Evolutionary conservation across 2,113 vertebrate species (phyloP).

Genomic region (Synchiropus splendidus): DNA sequence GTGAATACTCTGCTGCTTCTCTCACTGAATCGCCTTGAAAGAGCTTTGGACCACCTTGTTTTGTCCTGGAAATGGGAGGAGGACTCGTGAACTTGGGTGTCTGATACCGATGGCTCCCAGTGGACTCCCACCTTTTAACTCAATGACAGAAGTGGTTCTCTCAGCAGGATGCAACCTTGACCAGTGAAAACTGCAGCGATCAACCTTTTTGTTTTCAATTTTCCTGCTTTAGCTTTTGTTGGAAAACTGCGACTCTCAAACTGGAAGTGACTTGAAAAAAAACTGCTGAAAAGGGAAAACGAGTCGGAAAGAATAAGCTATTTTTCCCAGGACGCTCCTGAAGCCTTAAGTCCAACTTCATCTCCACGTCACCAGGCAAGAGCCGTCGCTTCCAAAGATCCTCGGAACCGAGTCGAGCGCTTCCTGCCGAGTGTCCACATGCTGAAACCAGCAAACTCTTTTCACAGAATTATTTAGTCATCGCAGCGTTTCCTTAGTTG

Average conservation of each 20-base stretch:
- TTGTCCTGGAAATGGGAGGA: too few species aligned
- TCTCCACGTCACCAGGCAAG: not conserved
- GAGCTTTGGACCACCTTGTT: not conserved
- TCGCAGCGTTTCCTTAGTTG: too few species aligned
- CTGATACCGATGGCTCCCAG: too few species aligned
- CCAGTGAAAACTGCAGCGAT: too few species aligned
- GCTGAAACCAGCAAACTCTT: too few species aligned
- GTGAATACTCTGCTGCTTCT: conserved; percentile 68
- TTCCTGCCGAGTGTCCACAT: too few species aligned
- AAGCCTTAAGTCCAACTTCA: conserved; percentile 36
- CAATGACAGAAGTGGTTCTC: too few species aligned
- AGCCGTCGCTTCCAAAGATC: conserved; percentile 5
- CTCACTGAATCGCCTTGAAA: conserved; percentile 44
- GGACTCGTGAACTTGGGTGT: too few species aligned
- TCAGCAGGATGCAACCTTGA: conserved; percentile 3
- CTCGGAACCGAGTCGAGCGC: too few species aligned
- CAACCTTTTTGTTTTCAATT: not conserved
- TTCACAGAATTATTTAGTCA: too few species aligned
- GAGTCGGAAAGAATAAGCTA: not conserved
- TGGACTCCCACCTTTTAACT: too few species aligned
- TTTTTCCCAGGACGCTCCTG: conserved; percentile 12
- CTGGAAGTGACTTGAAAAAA: conserved; percentile 35
- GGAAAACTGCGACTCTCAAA: conserved; percentile 14
- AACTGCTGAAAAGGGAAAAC: not conserved
- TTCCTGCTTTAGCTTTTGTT: conserved; percentile 4